These are phyloP conservation scores for Dryomyza anilis DNA, from an alignment of 2,888 invertebrate species.

Conservation along the genomic window DNA sequence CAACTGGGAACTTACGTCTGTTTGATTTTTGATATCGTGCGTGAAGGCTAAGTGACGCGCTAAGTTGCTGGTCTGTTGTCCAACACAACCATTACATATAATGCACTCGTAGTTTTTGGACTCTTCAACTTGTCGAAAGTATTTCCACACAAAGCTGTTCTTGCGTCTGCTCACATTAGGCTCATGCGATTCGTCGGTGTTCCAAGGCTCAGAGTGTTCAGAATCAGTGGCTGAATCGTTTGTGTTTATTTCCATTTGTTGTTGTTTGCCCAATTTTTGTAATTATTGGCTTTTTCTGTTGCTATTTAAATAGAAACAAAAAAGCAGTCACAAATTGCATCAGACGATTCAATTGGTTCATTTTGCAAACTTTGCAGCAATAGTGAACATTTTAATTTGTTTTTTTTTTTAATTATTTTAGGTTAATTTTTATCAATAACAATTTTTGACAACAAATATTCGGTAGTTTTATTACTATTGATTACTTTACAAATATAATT, in stretches of 20 bases:
- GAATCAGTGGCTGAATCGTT: slow-evolving; percentile 4
- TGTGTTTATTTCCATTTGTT: slow-evolving; percentile 20
- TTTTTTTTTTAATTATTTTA: too few species aligned
- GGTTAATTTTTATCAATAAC: too few species aligned
- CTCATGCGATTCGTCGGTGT: slow-evolving; percentile 9
- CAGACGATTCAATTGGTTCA: too few species aligned
- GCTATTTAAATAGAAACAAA: neutral
- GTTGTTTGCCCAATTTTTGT: too few species aligned
- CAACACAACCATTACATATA: slow-evolving; percentile 45
- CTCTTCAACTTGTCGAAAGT: slow-evolving; percentile 40
- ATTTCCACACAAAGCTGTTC: slow-evolving; percentile 46
- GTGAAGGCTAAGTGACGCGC: slow-evolving; percentile 42
- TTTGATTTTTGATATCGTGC: slow-evolving; percentile 38
- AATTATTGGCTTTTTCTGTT: neutral
- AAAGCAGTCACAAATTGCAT: too few species aligned
- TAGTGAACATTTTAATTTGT: too few species aligned
- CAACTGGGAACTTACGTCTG: slow-evolving; percentile 21
- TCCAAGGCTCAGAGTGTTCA: slow-evolving; percentile 3
- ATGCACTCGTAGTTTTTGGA: slow-evolving; percentile 39
- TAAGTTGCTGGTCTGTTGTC: slow-evolving; percentile 44
- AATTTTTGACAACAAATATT: too few species aligned
- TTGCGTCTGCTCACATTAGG: slow-evolving; percentile 25
- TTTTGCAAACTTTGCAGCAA: too few species aligned
- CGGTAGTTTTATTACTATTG: too few species aligned
- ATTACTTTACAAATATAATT: too few species aligned